Percentiles rank a stretch among this genome's conserved stretches.
These are phyloP conservation scores for Deroplatys truncata DNA, from an alignment of 2,888 invertebrate species.

Conservation along the genomic window DNA sequence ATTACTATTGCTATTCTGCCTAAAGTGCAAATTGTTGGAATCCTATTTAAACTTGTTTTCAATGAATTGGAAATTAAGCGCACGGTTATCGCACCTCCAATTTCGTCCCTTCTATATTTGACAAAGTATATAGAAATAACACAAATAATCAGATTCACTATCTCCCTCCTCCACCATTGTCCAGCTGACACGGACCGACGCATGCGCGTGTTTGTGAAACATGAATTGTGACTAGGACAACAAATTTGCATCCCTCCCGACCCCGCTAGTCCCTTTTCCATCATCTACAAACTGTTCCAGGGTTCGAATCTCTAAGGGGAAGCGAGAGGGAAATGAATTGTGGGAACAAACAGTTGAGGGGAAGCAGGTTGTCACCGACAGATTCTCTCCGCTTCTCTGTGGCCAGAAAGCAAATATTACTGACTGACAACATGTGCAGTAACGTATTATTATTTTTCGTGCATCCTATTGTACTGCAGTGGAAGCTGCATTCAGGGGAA, in stretches of 20 bases:
- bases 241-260: neutral
- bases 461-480: too few relatives aligned
- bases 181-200: neutral
- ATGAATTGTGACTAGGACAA: neutral
- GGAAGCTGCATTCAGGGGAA: too few relatives aligned
- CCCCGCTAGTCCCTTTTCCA: too few relatives aligned
- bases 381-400: neutral
- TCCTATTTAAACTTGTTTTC: neutral
- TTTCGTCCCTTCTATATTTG: neutral
- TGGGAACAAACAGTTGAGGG: neutral
- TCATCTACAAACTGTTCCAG: neutral
- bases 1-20: neutral
- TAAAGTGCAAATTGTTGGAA: neutral
- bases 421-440: too few relatives aligned
- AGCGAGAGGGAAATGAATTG: neutral
- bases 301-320: neutral
- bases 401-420: neutral
- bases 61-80: slow-evolving; percentile 11
- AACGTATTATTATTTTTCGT: too few relatives aligned
- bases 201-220: neutral
- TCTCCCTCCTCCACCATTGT: neutral
- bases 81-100: neutral
- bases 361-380: neutral
- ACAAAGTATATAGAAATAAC: neutral
- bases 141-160: neutral